These are phyloP conservation scores for Sinocyclocheilus maitianheensis DNA, from an alignment of 2,113 vertebrate species.

Conservation along the genomic window DNA sequence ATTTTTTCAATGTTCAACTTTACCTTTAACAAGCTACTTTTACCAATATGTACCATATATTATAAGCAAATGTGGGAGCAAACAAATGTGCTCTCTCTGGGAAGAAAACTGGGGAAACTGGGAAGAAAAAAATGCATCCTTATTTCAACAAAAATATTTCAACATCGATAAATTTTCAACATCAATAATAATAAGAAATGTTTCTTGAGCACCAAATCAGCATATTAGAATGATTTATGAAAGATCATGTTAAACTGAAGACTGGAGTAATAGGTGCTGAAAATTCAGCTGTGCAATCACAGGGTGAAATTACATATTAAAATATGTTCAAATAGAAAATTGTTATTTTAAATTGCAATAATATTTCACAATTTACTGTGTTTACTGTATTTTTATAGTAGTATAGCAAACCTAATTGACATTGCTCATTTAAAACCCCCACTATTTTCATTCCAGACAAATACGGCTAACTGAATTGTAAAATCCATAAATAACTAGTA, in stretches of 20 bases:
- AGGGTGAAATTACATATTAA: no score
- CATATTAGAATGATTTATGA: background rate
- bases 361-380: no score
- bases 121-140: no score
- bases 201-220: background rate
- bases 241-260: background rate
- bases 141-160: no score
- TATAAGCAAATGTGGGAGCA: background rate
- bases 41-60: background rate
- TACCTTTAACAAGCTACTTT: background rate
- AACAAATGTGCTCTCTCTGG: background rate
- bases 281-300: background rate
- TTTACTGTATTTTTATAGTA: background rate
- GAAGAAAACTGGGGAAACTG: no score
- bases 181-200: background rate
- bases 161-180: no score
- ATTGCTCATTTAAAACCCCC: background rate
- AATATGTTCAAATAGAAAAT: no score
- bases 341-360: background rate
- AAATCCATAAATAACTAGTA: background rate
- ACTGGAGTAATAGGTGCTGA: background rate
- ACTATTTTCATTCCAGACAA: background rate
- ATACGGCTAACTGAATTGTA: background rate
- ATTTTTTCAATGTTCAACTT: background rate
- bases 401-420: background rate